Base-by-base conservation (phyloP, 2,797 vertebrate species). In the Alectoris magna region DNA sequence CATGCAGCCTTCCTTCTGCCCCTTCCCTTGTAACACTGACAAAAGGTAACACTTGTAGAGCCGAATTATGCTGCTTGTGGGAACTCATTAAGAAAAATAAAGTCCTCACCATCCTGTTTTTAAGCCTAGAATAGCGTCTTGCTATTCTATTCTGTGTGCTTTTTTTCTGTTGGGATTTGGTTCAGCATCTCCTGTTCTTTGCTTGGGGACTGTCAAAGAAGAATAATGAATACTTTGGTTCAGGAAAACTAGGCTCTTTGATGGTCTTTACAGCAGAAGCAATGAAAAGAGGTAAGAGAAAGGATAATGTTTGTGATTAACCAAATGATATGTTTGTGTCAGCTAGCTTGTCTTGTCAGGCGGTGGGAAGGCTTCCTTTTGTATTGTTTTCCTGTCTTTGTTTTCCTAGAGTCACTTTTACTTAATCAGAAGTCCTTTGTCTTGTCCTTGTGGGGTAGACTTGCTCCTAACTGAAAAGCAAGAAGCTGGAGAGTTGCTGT, bases 231-330 rank as follows among this genome's bases (percentile, higher is more conserved):
- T 79, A 14, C 7, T 55, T 27, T 8, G 24, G 23, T 19, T 86
- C 29, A 46, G 80, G 73, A 74, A 74, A 56, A 58, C 0, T 0
- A 71, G 18, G 2, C 23, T 36, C 16, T 23, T 34, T 77, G 6
- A 53, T 58, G 76, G 38, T 31, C 46, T 88, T 67, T 59, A 36
- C n/a, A 75, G 27, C 22, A 63, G 59, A 49, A 75, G 17, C 59
- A 86, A 13, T 66, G 23, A 49, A 88, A 85, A 23, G 31, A 6
- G 2, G 1, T 75, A 75, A 75, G 46, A 38, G 68, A 38, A 44
- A 78, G 11, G 74, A 17, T 27, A 15, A 7, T 44, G n/a, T 0
- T 4, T 62, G 14, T 0, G 0, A 58, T 69, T 72, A 58, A 49
- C 16, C 62, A 1, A 59, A 26, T 27, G 5, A 6, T 27, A 58